These are phyloP conservation scores for Glomeris marginata DNA, from an alignment of 2,888 invertebrate species.

Conservation along the genomic window DNA sequence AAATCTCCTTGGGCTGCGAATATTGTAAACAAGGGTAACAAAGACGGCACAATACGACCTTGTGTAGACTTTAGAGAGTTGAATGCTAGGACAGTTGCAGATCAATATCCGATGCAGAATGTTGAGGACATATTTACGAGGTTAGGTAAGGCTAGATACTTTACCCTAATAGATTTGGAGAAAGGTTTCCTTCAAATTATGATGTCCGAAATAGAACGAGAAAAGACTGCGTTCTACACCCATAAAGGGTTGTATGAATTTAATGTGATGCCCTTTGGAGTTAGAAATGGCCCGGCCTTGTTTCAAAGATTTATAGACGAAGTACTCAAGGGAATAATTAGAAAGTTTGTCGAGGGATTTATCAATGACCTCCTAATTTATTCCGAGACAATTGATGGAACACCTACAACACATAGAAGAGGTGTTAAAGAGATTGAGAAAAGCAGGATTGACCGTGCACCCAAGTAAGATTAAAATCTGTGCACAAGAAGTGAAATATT, in stretches of 20 bases:
- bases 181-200: conserved; percentile 18
- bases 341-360: background rate
- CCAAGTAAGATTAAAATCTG: conserved; percentile 18
- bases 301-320: conserved; percentile 12
- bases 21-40: conserved; percentile 19
- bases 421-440: conserved; percentile 17
- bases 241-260: conserved; percentile 20
- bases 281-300: conserved; percentile 17
- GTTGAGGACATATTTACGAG: conserved; percentile 15
- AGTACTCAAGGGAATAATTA: background rate
- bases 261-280: conserved; percentile 20
- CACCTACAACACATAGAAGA: conserved; percentile 13
- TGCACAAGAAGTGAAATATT: background rate
- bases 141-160: conserved; percentile 10
- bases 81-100: conserved; percentile 19
- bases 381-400: conserved; percentile 7
- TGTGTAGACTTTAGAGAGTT: conserved; percentile 21
- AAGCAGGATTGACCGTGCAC: conserved; percentile 18
- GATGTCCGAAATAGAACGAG: conserved; percentile 14
- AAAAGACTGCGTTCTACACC: conserved; percentile 20
- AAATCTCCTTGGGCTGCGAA: too few relatives aligned
- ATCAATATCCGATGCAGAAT: conserved; percentile 17
- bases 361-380: background rate
- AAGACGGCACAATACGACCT: conserved; percentile 20
- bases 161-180: conserved; percentile 17